phyloP scores from a whole-genome alignment of 1,140 invertebrate species.

The Sminthurides bifidus region DNA sequence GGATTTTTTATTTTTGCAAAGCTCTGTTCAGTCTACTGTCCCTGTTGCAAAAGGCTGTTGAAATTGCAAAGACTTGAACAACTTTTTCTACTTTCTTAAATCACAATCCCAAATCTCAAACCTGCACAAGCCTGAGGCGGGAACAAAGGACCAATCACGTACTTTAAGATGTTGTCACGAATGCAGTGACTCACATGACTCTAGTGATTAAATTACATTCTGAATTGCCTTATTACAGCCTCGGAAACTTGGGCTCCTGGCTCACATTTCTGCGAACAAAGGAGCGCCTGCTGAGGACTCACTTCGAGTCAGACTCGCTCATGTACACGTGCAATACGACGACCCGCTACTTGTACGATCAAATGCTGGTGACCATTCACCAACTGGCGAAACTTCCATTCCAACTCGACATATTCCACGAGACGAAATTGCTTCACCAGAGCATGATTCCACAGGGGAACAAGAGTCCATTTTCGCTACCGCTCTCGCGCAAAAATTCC shows the following conservation, averaged over 20 bases:
- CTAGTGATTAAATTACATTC: background rate
- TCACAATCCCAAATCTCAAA: too few relatives aligned
- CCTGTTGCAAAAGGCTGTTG: too few relatives aligned
- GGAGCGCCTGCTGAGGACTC: conserved; percentile 66
- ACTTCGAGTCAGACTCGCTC: conserved; percentile 60
- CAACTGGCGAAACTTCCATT: conserved; percentile 58
- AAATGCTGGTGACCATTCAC: conserved; percentile 57
- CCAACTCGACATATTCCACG: conserved; percentile 65
- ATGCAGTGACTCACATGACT: background rate
- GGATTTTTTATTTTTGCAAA: too few relatives aligned
- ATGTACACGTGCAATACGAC: conserved; percentile 54
- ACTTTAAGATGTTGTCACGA: too few relatives aligned
- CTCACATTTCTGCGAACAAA: conserved; percentile 66
- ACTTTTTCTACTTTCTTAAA: too few relatives aligned
- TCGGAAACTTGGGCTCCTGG: conserved; percentile 71
- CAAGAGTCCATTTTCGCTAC: conserved; percentile 32
- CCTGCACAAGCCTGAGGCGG: too few relatives aligned
- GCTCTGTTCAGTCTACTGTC: too few relatives aligned
- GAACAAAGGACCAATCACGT: too few relatives aligned
- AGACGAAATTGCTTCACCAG: conserved; percentile 59
- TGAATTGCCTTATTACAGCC: conserved; percentile 48
- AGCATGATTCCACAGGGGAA: conserved; percentile 56
- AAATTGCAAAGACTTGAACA: too few relatives aligned
- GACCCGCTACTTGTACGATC: conserved; percentile 53
- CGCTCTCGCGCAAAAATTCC: conserved; percentile 42